A percentile compares a stretch with the other conserved stretches of the same genome.
These are phyloP conservation scores for Lordiphosa mommai DNA, from an alignment of 1,140 invertebrate genomes.

Conservation along the genomic window DNA sequence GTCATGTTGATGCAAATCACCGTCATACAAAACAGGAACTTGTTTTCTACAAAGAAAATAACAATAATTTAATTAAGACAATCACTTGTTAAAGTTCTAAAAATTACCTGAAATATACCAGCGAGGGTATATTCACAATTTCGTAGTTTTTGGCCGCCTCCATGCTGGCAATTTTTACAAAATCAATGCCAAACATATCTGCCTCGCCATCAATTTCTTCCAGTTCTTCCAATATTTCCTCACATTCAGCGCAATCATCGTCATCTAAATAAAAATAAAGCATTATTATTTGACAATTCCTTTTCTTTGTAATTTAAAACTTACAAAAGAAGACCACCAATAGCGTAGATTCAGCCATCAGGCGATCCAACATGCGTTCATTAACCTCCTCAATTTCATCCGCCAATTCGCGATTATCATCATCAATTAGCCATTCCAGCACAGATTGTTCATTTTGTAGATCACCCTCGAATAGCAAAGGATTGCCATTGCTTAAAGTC, in stretches of 20 bases:
- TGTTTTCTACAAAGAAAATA: conserved; percentile 83
- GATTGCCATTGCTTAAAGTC: conserved; percentile 89
- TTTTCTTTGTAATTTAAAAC: conserved; percentile 65
- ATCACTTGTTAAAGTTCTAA: not conserved
- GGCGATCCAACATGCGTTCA: conserved; percentile 91
- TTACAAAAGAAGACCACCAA: conserved; percentile 96
- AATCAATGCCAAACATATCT: conserved; percentile 95
- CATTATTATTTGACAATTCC: not conserved
- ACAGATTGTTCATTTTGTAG: conserved; percentile 94
- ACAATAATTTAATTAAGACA: not conserved
- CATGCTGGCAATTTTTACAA: conserved; percentile 94
- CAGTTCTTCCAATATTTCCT: conserved; percentile 91
- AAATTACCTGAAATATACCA: conserved; percentile 91
- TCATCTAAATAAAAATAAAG: conserved; percentile 86
- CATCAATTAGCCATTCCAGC: conserved; percentile 95
- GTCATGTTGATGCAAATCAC: conserved; percentile 93
- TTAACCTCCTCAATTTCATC: conserved; percentile 97
- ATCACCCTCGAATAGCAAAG: conserved; percentile 94
- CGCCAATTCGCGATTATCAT: conserved; percentile 94
- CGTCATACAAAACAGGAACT: conserved; percentile 92
- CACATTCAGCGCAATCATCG: conserved; percentile 94
- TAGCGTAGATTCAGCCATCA: conserved; percentile 92
- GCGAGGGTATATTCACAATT: conserved; percentile 89
- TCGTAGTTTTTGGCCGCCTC: conserved; percentile 91
- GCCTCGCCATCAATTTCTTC: conserved; percentile 97